Percentiles rank a stretch among this genome's conserved stretches.
Evolutionary conservation across 2,113 vertebrate species (phyloP).

Genomic region (Sylvilagus bachmani): DNA sequence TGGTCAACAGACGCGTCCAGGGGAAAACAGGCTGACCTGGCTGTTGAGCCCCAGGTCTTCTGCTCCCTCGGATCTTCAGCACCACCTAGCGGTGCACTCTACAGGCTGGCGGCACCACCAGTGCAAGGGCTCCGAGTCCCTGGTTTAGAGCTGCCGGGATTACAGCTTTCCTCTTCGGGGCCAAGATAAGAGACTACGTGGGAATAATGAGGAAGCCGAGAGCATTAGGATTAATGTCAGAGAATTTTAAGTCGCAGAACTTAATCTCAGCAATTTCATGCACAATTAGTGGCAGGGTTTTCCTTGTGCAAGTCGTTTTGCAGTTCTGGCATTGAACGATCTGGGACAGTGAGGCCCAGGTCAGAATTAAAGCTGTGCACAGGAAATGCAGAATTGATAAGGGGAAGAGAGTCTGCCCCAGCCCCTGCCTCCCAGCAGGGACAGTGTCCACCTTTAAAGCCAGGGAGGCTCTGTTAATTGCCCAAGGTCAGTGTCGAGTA

Average conservation of each 20-base stretch:
- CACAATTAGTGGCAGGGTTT: slow-evolving; percentile 47
- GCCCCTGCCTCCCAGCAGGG: not conserved
- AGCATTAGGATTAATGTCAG: slow-evolving; percentile 32
- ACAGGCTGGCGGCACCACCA: not conserved
- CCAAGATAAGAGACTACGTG: slow-evolving; percentile 58
- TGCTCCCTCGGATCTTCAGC: slow-evolving; percentile 46
- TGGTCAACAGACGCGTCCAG: not conserved
- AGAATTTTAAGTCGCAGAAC: slow-evolving; percentile 45
- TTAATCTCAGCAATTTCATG: slow-evolving; percentile 60
- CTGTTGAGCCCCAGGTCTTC: not conserved
- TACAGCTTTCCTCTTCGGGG: not conserved
- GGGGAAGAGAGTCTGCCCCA: not conserved
- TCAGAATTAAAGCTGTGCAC: slow-evolving; percentile 9
- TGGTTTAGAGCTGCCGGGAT: not conserved
- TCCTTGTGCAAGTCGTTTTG: not conserved
- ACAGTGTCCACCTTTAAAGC: not conserved
- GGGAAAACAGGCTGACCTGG: not conserved
- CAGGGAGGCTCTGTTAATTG: not conserved
- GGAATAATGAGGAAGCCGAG: slow-evolving; percentile 58
- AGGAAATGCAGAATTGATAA: not conserved
- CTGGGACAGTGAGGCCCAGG: slow-evolving; percentile 39
- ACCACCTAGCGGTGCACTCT: slow-evolving; percentile 21
- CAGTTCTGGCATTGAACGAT: not conserved
- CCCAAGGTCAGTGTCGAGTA: not conserved
- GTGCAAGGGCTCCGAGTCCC: not conserved